phyloP scores from a whole-genome alignment of 2,113 vertebrate species.

The Eupsittula cactorum region DNA sequence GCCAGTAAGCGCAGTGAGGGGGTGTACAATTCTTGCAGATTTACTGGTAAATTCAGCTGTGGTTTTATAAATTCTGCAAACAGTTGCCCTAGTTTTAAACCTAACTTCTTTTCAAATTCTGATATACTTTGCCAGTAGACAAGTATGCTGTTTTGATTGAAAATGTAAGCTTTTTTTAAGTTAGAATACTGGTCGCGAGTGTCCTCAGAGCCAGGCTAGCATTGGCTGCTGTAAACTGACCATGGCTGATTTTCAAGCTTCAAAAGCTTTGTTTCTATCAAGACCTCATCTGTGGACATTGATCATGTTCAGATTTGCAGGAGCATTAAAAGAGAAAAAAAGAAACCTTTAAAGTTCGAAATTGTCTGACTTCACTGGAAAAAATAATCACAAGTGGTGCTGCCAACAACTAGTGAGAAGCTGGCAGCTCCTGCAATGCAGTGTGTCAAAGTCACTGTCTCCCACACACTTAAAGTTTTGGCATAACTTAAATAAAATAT shows the following conservation, averaged over 20 bases:
- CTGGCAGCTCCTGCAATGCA: neutral
- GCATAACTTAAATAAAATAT: neutral
- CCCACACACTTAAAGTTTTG: neutral
- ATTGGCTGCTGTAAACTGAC: neutral
- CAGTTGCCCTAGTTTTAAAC: neutral
- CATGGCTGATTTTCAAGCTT: conserved; percentile 6
- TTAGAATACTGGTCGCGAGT: neutral
- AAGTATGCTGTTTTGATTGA: neutral
- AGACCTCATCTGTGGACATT: neutral
- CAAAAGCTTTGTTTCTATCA: conserved; percentile 24
- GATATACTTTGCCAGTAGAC: neutral
- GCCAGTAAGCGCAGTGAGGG: rapidly evolving
- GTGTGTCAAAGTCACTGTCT: rapidly evolving
- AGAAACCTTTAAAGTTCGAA: conserved; percentile 7
- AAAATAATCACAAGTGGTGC: neutral
- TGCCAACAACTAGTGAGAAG: neutral
- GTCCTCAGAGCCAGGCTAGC: neutral
- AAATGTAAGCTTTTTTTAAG: neutral
- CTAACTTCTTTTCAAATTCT: neutral
- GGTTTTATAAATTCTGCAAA: neutral
- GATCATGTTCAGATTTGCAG: conserved; percentile 24
- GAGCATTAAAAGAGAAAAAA: neutral
- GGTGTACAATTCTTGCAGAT: neutral
- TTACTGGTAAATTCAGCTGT: neutral
- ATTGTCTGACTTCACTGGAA: neutral